phyloP scores from a whole-genome alignment of 1,140 invertebrate genomes.

The Pteromalus puparum region DNA sequence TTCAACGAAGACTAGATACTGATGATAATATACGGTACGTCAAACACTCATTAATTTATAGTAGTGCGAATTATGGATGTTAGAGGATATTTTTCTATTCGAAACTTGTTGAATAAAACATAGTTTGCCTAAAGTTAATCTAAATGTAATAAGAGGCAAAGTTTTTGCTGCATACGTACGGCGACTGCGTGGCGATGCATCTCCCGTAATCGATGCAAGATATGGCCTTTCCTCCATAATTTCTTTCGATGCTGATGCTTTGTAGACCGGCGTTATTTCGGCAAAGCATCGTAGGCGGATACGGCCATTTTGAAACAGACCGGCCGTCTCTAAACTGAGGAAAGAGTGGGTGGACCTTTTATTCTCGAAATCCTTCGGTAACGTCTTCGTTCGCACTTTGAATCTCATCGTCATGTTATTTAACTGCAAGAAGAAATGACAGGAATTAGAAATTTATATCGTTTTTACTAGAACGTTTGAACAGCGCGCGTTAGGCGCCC shows the following conservation, averaged over 20 bases:
- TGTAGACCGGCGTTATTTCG: conserved; percentile 67
- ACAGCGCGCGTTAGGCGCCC: too few species aligned
- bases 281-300: conserved; percentile 68
- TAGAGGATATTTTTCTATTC: too few species aligned
- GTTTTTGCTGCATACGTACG: conserved; percentile 62
- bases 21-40: too few species aligned
- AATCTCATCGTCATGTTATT: conserved; percentile 59
- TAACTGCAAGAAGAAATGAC: conserved; percentile 55
- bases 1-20: too few species aligned
- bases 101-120: too few species aligned
- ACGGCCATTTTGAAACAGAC: conserved; percentile 65
- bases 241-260: conserved; percentile 64
- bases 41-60: too few species aligned
- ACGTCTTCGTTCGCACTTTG: conserved; percentile 47
- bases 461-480: too few species aligned
- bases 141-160: too few species aligned
- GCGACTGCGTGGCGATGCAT: conserved; percentile 67
- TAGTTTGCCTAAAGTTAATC: too few species aligned
- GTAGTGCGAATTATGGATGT: too few species aligned
- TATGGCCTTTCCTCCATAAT: conserved; percentile 68
- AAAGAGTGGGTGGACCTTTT: conserved; percentile 61
- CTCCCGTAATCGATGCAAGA: conserved; percentile 70
- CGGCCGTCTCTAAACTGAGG: conserved; percentile 64
- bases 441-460: too few species aligned
- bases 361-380: conserved; percentile 37